Evolutionary conservation across 2,797 vertebrate species (phyloP).

Genomic region (Petrocephalus schoutedeni): DNA sequence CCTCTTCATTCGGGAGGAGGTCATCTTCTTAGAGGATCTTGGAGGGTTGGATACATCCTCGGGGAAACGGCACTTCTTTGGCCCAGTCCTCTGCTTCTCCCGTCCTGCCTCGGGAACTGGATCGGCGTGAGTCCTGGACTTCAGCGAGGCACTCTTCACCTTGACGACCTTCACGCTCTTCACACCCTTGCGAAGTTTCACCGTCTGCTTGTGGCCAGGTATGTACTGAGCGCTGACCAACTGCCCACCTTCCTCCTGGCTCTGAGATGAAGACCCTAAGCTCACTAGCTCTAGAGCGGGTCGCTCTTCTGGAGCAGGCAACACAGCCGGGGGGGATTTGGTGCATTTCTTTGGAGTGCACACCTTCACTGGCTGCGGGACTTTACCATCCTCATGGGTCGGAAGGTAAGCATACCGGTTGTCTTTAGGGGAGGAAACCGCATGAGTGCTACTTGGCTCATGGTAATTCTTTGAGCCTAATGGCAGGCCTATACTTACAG

Average conservation of each 20-base stretch:
- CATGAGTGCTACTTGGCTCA: constrained; percentile 39
- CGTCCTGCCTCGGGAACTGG: constrained; percentile 34
- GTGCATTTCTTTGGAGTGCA: constrained; percentile 49
- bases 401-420: constrained; percentile 43
- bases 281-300: constrained; percentile 61
- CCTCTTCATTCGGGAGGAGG: constrained; percentile 56
- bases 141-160: constrained; percentile 49
- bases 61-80: constrained; percentile 63
- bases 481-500: constrained; percentile 40
- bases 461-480: constrained; percentile 42
- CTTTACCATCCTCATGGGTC: constrained; percentile 53
- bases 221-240: constrained; percentile 63
- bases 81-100: constrained; percentile 50
- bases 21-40: constrained; percentile 60
- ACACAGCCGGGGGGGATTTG: constrained; percentile 31
- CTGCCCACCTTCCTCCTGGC: constrained; percentile 63
- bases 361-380: constrained; percentile 54
- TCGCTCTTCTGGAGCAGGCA: constrained; percentile 44
- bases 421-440: constrained; percentile 56
- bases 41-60: constrained; percentile 61
- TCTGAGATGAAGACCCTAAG: constrained; percentile 72
- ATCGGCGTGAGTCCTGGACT: constrained; percentile 43
- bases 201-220: constrained; percentile 55
- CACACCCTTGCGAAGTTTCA: constrained; percentile 60
- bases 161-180: constrained; percentile 63